phyloP scores from a whole-genome alignment of 2,113 vertebrate genomes.

The Oenanthe oenanthe region DNA sequence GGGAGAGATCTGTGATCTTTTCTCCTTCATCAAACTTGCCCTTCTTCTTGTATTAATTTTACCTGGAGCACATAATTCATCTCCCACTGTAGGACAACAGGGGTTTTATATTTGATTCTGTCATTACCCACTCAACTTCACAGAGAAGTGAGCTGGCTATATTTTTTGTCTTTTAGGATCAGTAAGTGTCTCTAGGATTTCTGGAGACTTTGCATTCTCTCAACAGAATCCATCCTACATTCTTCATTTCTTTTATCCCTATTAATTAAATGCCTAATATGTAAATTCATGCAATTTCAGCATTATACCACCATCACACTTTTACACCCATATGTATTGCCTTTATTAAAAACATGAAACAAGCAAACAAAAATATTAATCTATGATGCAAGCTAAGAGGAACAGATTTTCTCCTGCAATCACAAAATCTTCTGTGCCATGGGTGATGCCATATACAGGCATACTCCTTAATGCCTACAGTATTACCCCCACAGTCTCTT shows the following conservation, averaged over 20 bases:
- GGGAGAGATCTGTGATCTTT: background rate
- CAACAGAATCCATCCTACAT: background rate
- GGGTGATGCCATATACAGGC: background rate
- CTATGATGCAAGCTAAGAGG: background rate
- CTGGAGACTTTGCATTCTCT: background rate
- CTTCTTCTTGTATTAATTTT: background rate
- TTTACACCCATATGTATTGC: background rate
- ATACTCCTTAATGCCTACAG: background rate
- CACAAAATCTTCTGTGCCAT: background rate
- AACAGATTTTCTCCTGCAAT: background rate
- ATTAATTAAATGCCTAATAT: background rate
- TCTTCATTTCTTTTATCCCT: background rate
- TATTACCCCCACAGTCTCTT: background rate
- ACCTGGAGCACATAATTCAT: background rate
- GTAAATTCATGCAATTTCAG: background rate
- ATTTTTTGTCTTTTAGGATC: background rate
- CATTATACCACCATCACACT: background rate
- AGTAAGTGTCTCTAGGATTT: background rate
- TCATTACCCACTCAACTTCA: background rate
- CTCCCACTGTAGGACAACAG: background rate
- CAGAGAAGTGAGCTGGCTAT: background rate
- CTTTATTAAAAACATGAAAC: background rate
- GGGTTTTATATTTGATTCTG: background rate
- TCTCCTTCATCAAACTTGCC: background rate
- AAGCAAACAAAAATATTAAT: background rate